Evolutionary conservation across 1,140 invertebrate genomes (phyloP), one percentile per base, ranked within the genome.

Genomic region (Leptonema lineaticorne): DNA sequence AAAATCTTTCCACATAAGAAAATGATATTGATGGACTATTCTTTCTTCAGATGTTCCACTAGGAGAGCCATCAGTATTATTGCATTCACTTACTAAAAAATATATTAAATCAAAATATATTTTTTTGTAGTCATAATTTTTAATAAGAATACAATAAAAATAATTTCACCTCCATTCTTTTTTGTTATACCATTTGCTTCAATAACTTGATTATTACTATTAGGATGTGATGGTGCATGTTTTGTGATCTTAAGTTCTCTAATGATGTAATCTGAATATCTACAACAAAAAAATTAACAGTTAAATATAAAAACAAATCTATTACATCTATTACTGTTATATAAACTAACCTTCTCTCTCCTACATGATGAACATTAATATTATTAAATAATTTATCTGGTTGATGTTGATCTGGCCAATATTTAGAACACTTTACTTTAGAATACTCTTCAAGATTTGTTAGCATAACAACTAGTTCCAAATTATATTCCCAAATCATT

Each of bases 401-500:
- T 50, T 91, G 87, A 20, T 86, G 83, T 75, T 92, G 91, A 74
- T 94, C 92, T 0, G 92, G 92, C 94, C 94, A 96, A 81, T 96
- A 96, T 78, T 94, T 94, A 9, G 92, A 90, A 81, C 94, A 96
- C 78, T 96, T 96, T 0, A 92, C 91, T 80, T 94, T 94, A 69
- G 93, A 95, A 75, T 95, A 94, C 81, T 97, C 95, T 77, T 96
- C 94, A 14, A 96, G 85, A 78, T 96, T 95, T 6, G 94, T 96
- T 27, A 98, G 80, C 95, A 97, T 97, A 9, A 97, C 87, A 71
- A 98, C 93, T 62, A 96, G 85, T 76, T 94, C 89, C 48, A 95
- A 83, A 74, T 93, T 91, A 73, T 97, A 93, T 79, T 98, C 95
- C 94, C 95, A 98, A 68, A 98, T 92, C 94, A 98, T 96, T 63